Evolutionary conservation across 2,797 vertebrate genomes (phyloP), one percentile per base, ranked within the genome.

Genomic region (Huso huso): DNA sequence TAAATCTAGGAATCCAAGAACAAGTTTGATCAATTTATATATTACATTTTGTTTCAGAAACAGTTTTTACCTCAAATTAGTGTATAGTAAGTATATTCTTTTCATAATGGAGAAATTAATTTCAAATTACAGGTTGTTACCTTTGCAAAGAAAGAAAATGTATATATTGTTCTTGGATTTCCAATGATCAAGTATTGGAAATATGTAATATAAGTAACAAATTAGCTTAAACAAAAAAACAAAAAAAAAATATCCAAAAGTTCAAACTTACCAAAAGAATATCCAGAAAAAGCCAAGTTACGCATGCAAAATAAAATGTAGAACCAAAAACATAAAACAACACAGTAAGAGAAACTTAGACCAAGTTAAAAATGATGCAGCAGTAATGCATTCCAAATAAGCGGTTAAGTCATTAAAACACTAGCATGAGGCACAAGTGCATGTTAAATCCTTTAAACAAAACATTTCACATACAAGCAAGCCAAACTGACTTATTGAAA

Each of bases 201-300:
- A 37, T 18, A 48, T 62, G 75, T 76, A 61, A 64, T 67, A 73
- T 72, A 68, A 37, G 37, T 37, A 63, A 50, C 69, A 51, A 18
- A 74, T 65, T 65, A 75, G 60, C 68, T 70, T 62, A 49, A 68
- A 71, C 18, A 18, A 18, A 18, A 37, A 74, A 77, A 80, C 79
- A 87, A 80, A 89, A 89, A 87, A 83, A 88, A 80, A 79, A 78
- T 37, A 89, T 82, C 84, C 83, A 73, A 80, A 86, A 87, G 87
- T 94, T 87, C 90, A 86, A 96, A 99, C 96, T 99, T 98, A 99
- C 96, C 96, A 98, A 97, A 96, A 97, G 94, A 94, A 98, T 91
- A 97, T 95, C 97, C 96, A 95, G 94, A 94, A 89, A 95, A 96
- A 95, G 96, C 93, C 95, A 95, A 92, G 95, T 93, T 94, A 95